phyloP scores from a whole-genome alignment of 92 coral and sea anemone genomes.

The Umimayanthus chanpuru region DNA sequence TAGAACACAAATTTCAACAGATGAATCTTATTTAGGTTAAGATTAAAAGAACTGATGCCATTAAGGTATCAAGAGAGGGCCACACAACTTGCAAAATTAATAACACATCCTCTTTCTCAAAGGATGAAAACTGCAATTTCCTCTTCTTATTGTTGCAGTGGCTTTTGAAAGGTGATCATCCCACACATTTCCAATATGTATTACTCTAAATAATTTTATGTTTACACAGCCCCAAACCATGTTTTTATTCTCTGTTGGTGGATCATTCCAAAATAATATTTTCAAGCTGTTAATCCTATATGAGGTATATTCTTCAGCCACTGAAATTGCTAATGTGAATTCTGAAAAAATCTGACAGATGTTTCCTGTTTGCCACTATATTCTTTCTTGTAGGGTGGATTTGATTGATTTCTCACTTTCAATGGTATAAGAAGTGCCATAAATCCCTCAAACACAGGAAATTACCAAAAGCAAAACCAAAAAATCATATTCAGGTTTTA shows the following conservation, averaged over 20 bases:
- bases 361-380: not conserved
- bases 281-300: not conserved
- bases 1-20: not conserved
- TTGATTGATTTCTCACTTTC: constrained; percentile 28
- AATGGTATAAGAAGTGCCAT: not conserved
- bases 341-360: not conserved
- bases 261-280: constrained; percentile 4
- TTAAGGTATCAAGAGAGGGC: not conserved
- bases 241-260: not conserved
- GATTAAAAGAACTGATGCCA: not conserved
- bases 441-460: constrained; percentile 13
- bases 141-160: not conserved
- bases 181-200: constrained; percentile 18
- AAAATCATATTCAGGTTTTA: not conserved
- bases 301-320: not conserved
- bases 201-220: not conserved
- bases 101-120: constrained; percentile 9
- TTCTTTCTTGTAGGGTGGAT: not conserved
- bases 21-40: too few relatives aligned
- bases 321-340: not conserved
- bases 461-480: not conserved
- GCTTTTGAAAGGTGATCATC: not conserved
- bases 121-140: constrained; percentile 15
- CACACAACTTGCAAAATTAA: not conserved
- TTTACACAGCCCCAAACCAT: constrained; percentile 3